These are phyloP conservation scores for Erannis defoliaria DNA, from an alignment of 2,888 invertebrate species.

Conservation along the genomic window DNA sequence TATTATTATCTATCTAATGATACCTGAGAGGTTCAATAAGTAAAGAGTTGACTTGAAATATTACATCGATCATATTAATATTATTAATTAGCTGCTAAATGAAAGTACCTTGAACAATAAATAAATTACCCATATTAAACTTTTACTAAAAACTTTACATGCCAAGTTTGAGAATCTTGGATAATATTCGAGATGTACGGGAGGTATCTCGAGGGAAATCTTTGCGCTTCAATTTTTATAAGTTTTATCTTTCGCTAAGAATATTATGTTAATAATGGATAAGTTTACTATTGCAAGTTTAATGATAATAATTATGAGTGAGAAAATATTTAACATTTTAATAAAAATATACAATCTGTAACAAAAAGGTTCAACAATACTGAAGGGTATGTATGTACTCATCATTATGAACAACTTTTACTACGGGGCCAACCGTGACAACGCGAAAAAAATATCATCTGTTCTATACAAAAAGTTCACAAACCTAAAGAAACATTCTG, in stretches of 20 bases:
- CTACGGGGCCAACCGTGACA: no score
- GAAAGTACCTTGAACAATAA: constrained; percentile 5
- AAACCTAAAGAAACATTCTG: no score
- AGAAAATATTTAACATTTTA: no score
- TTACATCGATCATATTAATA: constrained; percentile 7
- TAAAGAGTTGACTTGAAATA: neutral
- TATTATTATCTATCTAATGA: no score
- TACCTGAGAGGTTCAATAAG: no score
- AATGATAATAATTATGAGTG: neutral
- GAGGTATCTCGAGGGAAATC: constrained; percentile 33
- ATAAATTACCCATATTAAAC: constrained; percentile 18
- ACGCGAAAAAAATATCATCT: no score
- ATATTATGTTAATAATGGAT: constrained; percentile 4
- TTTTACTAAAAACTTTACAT: constrained; percentile 22
- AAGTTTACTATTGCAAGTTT: neutral
- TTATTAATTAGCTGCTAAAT: constrained; percentile 8
- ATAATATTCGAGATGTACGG: constrained; percentile 25
- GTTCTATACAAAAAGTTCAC: no score
- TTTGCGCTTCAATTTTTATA: constrained; percentile 28
- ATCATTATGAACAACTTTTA: no score
- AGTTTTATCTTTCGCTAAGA: constrained; percentile 10
- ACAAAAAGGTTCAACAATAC: no score
- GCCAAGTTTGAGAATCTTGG: constrained; percentile 22
- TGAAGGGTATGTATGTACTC: no score
- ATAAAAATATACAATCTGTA: no score